Base-by-base conservation (phyloP, 2,888 invertebrate species). In the Temnothorax ravouxi region DNA sequence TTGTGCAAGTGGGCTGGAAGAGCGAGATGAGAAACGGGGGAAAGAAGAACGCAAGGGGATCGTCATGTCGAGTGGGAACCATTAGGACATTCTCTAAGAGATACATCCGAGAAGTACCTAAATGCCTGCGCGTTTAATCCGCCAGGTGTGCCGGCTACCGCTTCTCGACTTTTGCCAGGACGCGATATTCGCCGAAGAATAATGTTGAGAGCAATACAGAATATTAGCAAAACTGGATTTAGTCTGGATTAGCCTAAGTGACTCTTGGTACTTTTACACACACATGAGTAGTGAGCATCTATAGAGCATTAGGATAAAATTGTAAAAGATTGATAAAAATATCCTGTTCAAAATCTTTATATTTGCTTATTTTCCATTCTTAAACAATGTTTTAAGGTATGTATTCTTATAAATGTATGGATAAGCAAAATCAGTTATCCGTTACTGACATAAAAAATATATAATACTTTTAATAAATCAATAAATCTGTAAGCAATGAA, bases 31-130 rank as follows among this genome's bases (percentile, higher is more conserved):
- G 83, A 44, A 38, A 15, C 47, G 25, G 50, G 66, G 29, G 59
- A 83, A 88, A 62, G 87, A 84, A 72, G 47, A 47, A 84, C 44
- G 47, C n/a, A 54, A 67, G 61, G 29, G 67, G 84, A 89, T 88
- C 88, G 87, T 84, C 86, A 84, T 81, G 67, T 83, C 76, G 72
- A 86, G 84, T 85, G 85, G 85, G 83, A 84, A 87, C 66, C 79
- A 84, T 88, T 90, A 85, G 54, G 25, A 74, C 83, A 79, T 89
- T 69, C 62, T 84, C 75, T 81, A 82, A 84, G 84, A 76, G 79
- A 80, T 81, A 85, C 84, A 84, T 85, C 79, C 56, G 79, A 79
- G 71, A 79, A 79, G 71, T 59, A 71, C 13, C 71, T 79, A 77
- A 77, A 79, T 79, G 44, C 79, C 71, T 71, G 79, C 11, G 34